These are phyloP conservation scores for Andricus quercusramuli DNA, from an alignment of 2,888 invertebrate species.

Conservation along the genomic window DNA sequence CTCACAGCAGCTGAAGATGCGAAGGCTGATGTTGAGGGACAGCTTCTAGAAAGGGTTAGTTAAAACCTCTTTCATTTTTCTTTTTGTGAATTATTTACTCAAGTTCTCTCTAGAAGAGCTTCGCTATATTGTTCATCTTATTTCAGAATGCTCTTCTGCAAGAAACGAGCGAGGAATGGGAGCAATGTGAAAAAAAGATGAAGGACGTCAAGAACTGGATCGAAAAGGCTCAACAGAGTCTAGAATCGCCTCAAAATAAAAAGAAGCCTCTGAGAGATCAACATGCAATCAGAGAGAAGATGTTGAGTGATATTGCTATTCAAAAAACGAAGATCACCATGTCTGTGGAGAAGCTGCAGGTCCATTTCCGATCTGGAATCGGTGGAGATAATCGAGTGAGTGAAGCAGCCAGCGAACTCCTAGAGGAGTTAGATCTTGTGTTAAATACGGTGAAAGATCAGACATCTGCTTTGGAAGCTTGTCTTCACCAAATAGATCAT, in stretches of 20 bases:
- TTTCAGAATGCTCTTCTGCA: constrained; percentile 91
- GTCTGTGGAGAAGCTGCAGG: constrained; percentile 94
- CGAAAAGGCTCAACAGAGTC: constrained; percentile 88
- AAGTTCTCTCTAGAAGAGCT: too few species aligned
- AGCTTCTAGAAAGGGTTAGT: constrained; percentile 91
- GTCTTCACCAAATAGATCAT: constrained; percentile 91
- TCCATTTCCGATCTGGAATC: constrained; percentile 93
- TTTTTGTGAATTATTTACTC: neutral
- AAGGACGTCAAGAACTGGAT: constrained; percentile 94
- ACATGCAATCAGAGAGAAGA: constrained; percentile 91
- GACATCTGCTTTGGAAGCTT: constrained; percentile 85
- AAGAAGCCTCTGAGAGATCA: constrained; percentile 94
- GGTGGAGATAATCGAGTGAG: constrained; percentile 89
- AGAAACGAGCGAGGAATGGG: constrained; percentile 97
- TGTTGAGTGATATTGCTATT: constrained; percentile 91
- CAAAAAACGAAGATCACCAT: constrained; percentile 94
- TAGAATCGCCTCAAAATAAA: constrained; percentile 90
- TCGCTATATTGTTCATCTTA: constrained; percentile 19
- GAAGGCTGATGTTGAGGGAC: constrained; percentile 91
- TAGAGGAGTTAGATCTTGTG: constrained; percentile 85
- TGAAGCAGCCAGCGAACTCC: constrained; percentile 85
- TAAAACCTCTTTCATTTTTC: constrained; percentile 37
- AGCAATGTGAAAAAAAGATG: constrained; percentile 96
- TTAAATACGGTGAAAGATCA: constrained; percentile 83
- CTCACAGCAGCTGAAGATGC: constrained; percentile 92